Base-by-base conservation (phyloP, 2,888 invertebrate genomes). In the Euplexia lucipara region DNA sequence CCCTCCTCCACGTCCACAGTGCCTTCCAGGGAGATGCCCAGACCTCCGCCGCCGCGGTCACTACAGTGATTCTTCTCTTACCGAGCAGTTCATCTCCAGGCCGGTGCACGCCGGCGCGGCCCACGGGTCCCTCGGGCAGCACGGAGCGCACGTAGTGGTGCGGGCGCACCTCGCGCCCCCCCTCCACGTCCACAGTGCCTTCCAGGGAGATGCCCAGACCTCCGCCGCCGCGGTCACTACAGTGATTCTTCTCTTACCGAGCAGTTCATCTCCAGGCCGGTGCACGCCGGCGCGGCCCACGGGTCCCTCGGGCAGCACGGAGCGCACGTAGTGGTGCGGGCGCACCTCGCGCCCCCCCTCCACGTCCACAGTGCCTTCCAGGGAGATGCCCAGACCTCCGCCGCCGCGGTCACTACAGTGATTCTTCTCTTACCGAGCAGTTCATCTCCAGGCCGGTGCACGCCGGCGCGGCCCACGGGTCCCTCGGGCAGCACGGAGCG, bases 1-100 rank as follows among this genome's bases (percentile, higher is more conserved):
- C 99, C 99, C 0, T 99, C 99, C 92, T 99, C 98, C 58, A 99
- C 99, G 91, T 99, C 99, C 44, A 99, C 99, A 0, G 99, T 99
- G 56, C 99, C 99, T 91, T 99, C 99, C 72, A 99, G 96, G 53
- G 99, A 99, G 84, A 99, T 99, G 39, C 99, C 99, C 59, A 99
- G 96, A 2, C 99, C 99, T 48, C 99, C 99, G 45, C 98, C 98
- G 84, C 98, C 98, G 92, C 95, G 92, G 7, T n/a, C n/a, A n/a
- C n/a, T n/a, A n/a, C n/a, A n/a, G n/a, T n/a, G n/a, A n/a, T n/a
- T n/a, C n/a, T n/a, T n/a, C n/a, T n/a, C n/a, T 83, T 90, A 95
- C 95, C 96, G 14, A 99, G 96, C 67, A 99, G 95, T 92, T 99
- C 99, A 92, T 99, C 99, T 0, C 99, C 99, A 14, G 99, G 98